Conservation (phyloP, 2,888 invertebrate genomes). For the Drosophila gaucha region DNA sequence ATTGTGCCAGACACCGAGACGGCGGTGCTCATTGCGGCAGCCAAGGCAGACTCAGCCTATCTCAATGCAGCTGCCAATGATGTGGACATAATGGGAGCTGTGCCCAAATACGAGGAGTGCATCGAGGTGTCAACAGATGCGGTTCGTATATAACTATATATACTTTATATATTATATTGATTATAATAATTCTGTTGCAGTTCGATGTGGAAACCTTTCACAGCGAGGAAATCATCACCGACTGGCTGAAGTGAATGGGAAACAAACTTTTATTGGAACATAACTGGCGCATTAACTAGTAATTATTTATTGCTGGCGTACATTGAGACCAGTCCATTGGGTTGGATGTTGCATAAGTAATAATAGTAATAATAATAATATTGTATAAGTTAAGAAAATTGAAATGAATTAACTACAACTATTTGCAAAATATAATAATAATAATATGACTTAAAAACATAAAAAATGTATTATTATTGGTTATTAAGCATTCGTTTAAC, state of each 20-base stretch:
- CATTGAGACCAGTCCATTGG: conserved; percentile 56
- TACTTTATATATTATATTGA: background rate
- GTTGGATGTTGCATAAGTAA: conserved; percentile 19
- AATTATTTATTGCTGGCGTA: conserved; percentile 57
- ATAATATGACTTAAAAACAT: conserved; percentile 39
- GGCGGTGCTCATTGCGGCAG: conserved; percentile 73
- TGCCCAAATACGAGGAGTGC: conserved; percentile 56
- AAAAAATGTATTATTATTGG: conserved; percentile 39
- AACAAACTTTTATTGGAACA: conserved; percentile 58
- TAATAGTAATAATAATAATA: conserved; percentile 13
- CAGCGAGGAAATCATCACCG: conserved; percentile 83
- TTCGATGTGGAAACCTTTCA: conserved; percentile 81
- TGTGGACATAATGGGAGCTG: conserved; percentile 42
- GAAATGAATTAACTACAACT: conserved; percentile 49
- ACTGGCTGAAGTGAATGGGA: conserved; percentile 70
- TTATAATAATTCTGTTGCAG: conserved; percentile 51
- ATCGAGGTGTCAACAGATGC: conserved; percentile 68
- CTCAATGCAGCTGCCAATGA: conserved; percentile 37
- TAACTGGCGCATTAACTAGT: conserved; percentile 53
- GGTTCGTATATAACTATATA: conserved; percentile 39
- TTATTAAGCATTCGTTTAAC: conserved; percentile 25
- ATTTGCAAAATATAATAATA: conserved; percentile 45
- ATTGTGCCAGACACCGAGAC: conserved; percentile 50
- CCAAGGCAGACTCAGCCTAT: conserved; percentile 61
- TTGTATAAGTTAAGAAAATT: conserved; percentile 36